Percentiles rank a stretch among this genome's conserved stretches.
phyloP scores from a whole-genome alignment of 2,113 vertebrate genomes.

The Pandion haliaetus region DNA sequence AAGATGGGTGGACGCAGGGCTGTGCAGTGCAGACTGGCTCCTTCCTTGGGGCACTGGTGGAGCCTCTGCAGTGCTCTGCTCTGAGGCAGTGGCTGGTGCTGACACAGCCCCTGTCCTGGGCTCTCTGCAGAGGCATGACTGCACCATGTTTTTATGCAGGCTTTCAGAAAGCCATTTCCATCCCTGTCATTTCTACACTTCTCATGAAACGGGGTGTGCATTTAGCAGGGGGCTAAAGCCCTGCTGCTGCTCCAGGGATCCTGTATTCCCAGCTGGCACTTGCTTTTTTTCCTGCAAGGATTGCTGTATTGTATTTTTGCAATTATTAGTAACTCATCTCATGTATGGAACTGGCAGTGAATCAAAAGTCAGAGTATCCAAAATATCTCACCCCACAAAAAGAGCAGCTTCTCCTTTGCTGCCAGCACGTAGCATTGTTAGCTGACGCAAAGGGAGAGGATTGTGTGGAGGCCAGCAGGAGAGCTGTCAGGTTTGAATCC shows the following conservation, averaged over 20 bases:
- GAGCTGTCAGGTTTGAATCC: not conserved
- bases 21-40: not conserved
- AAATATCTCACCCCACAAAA: not conserved
- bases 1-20: not conserved
- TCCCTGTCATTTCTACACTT: not conserved
- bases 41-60: not conserved
- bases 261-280: not conserved
- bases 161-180: not conserved
- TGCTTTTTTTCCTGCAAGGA: not conserved
- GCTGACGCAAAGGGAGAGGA: not conserved
- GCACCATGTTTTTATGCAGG: not conserved
- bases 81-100: not conserved
- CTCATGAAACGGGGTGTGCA: not conserved
- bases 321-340: not conserved
- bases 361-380: not conserved
- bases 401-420: not conserved
- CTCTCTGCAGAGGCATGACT: not conserved
- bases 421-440: not conserved
- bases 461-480: not conserved
- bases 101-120: not conserved
- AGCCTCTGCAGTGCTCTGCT: not conserved
- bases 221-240: not conserved
- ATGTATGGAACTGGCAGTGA: not conserved
- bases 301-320: not conserved
- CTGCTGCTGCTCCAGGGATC: not conserved